Conservation (phyloP, 2,888 invertebrate genomes). For the Ormia ochracea region DNA sequence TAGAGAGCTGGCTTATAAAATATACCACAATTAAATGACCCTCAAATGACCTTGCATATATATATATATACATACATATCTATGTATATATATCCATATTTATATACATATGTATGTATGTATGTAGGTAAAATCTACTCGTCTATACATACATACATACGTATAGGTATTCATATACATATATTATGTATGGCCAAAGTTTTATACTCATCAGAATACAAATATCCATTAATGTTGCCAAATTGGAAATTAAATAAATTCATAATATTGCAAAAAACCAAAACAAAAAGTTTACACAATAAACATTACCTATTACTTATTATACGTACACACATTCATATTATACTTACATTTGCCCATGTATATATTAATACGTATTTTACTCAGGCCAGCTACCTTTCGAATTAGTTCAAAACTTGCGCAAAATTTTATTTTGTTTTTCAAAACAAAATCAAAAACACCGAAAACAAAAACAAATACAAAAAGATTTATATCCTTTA, state of each 20-base stretch:
- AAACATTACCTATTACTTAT: no score
- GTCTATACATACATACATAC: no score
- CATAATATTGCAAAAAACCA: background rate
- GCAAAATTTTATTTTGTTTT: slow-evolving; percentile 1
- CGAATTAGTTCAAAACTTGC: slow-evolving; percentile 30
- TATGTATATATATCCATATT: no score
- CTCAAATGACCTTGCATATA: slow-evolving; percentile 45
- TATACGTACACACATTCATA: no score
- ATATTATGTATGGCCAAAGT: background rate
- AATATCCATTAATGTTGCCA: slow-evolving; percentile 36
- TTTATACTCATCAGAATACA: slow-evolving; percentile 34
- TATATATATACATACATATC: no score
- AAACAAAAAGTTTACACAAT: background rate
- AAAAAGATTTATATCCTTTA: background rate
- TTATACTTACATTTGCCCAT: no score
- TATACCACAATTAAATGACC: slow-evolving; percentile 31
- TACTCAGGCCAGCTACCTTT: slow-evolving; percentile 48
- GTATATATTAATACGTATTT: background rate
- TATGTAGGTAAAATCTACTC: no score
- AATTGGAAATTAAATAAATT: slow-evolving; percentile 28
- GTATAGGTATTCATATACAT: no score
- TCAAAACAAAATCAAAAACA: no score
- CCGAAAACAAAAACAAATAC: no score
- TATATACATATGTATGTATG: no score
- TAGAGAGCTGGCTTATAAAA: slow-evolving; percentile 5